phyloP scores from a whole-genome alignment of 2,888 invertebrate species.

The Drosophila nigricruria region DNA sequence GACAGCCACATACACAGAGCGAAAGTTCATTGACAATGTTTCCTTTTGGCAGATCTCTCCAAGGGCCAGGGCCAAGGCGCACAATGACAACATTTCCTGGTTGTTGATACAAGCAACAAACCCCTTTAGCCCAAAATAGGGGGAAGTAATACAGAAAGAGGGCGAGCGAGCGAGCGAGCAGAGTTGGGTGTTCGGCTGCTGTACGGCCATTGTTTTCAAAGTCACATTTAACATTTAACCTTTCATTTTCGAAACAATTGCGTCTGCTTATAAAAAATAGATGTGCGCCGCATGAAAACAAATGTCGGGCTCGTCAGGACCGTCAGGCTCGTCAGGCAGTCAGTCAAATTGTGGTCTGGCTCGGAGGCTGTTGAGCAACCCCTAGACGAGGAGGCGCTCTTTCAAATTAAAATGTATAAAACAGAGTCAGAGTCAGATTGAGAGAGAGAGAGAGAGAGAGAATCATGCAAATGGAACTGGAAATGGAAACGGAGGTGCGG shows the following conservation, averaged over 20 bases:
- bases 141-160: neutral
- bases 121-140: constrained; percentile 7
- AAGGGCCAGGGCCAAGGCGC: constrained; percentile 42
- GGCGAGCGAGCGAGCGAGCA: neutral
- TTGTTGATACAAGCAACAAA: constrained; percentile 35
- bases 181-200: neutral
- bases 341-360: constrained; percentile 27
- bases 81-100: constrained; percentile 73
- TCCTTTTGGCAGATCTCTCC: constrained; percentile 58
- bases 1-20: neutral
- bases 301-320: constrained; percentile 29
- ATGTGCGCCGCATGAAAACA: constrained; percentile 67
- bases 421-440: constrained; percentile 28
- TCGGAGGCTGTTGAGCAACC: constrained; percentile 28
- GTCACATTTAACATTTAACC: constrained; percentile 81
- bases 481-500: constrained; percentile 11
- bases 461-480: constrained; percentile 36
- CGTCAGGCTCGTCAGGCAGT: constrained; percentile 34
- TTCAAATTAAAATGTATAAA: constrained; percentile 78
- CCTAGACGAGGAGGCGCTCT: constrained; percentile 40
- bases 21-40: constrained; percentile 76
- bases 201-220: constrained; percentile 68
- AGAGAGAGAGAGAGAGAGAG: constrained; percentile 24
- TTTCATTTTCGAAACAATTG: constrained; percentile 82
- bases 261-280: constrained; percentile 80